phyloP scores from a whole-genome alignment of 2,113 vertebrate species.

The Gorsachius goisagi region DNA sequence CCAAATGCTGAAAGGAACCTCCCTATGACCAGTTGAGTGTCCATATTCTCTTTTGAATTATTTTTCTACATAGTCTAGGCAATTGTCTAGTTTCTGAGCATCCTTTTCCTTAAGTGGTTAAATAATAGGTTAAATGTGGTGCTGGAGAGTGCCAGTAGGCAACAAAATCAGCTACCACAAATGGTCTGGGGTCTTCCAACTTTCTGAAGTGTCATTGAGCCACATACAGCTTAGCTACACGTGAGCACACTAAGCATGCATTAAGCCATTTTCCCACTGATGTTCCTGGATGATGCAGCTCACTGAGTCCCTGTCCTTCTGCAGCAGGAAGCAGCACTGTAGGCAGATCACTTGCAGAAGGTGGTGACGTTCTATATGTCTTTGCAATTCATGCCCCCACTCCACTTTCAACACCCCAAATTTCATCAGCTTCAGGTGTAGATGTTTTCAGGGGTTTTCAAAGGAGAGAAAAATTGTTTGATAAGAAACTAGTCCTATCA shows the following conservation, averaged over 20 bases:
- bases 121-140: neutral
- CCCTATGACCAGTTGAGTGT: neutral
- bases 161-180: neutral
- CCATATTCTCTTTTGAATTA: neutral
- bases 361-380: neutral
- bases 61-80: neutral
- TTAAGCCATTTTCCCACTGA: neutral
- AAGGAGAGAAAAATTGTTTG: neutral
- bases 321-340: neutral
- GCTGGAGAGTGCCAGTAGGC: neutral
- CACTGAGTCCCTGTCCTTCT: neutral
- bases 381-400: neutral
- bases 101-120: neutral
- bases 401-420: neutral
- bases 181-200: neutral
- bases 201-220: neutral
- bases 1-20: neutral
- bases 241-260: neutral
- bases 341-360: neutral
- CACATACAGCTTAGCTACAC: neutral
- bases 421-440: neutral
- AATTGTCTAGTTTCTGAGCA: neutral
- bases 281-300: neutral
- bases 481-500: neutral
- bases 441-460: neutral